Evolutionary conservation across 2,113 vertebrate genomes (phyloP).

Genomic region (Eonycteris spelaea): DNA sequence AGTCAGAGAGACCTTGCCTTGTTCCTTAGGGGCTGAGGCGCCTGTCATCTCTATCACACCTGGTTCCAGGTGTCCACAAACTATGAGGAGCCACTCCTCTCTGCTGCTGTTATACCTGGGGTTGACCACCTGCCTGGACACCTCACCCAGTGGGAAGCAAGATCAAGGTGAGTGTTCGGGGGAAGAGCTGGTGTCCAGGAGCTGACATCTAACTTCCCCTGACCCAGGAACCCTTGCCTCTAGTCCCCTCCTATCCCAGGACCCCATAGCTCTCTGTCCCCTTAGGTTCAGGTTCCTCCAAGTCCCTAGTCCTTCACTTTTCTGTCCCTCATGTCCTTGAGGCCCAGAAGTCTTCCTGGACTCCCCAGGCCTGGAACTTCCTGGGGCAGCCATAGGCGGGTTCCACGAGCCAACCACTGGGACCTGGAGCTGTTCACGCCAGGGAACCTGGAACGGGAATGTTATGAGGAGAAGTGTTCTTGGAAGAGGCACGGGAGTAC

Average conservation of each 20-base stretch:
- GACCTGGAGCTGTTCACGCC: conserved; percentile 83
- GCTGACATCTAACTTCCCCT: background rate
- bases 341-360: conserved; percentile 81
- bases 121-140: conserved; percentile 44
- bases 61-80: conserved; percentile 37
- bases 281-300: background rate
- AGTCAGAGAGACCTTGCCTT: background rate
- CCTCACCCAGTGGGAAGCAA: background rate
- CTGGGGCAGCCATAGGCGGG: conserved; percentile 81
- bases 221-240: background rate
- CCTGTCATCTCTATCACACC: background rate
- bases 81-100: conserved; percentile 65
- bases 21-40: background rate
- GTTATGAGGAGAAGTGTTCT: conserved; percentile 85
- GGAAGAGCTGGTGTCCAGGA: background rate
- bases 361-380: conserved; percentile 81
- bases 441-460: conserved; percentile 90
- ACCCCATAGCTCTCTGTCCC: background rate
- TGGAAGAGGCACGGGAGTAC: conserved; percentile 91
- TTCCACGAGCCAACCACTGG: conserved; percentile 83
- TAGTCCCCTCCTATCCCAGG: background rate
- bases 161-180: conserved; percentile 38
- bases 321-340: background rate
- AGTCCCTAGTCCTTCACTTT: background rate
- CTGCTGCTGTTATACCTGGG: conserved; percentile 68